Conservation (phyloP, 2,797 vertebrate species). For the Paramormyrops hopkinsi region DNA sequence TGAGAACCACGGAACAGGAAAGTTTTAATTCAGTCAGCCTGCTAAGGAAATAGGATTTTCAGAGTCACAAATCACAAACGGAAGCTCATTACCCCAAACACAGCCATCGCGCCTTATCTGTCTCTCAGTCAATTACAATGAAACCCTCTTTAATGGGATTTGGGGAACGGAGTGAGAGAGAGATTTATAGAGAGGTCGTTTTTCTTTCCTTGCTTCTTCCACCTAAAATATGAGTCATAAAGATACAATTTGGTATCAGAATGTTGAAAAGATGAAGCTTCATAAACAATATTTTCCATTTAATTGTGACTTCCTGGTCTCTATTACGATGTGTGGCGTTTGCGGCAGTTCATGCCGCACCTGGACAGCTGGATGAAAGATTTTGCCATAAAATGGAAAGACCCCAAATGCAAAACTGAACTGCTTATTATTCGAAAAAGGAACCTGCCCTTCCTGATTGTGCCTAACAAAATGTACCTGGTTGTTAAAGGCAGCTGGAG, state of each 20-base stretch:
- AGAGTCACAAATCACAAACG: constrained; percentile 34
- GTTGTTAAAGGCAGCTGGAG: not conserved
- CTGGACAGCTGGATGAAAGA: not conserved
- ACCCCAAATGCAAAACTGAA: not conserved
- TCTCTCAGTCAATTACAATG: constrained; percentile 33
- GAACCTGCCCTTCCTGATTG: not conserved
- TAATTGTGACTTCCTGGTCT: not conserved
- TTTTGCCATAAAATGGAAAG: constrained; percentile 13
- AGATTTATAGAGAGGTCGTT: constrained; percentile 28
- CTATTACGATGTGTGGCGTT: not conserved
- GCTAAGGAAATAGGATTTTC: constrained; percentile 27
- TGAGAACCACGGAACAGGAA: not conserved
- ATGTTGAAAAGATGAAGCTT: constrained; percentile 20
- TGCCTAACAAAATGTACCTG: not conserved
- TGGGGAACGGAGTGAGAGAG: constrained; percentile 14
- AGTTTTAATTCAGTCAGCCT: constrained; percentile 12
- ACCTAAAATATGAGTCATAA: constrained; percentile 29
- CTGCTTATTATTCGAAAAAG: not conserved
- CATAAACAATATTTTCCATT: constrained; percentile 17
- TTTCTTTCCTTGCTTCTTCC: constrained; percentile 16
- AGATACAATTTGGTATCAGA: constrained; percentile 25
- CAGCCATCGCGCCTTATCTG: constrained; percentile 24
- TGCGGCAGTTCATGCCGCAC: not conserved
- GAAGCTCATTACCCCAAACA: constrained; percentile 29
- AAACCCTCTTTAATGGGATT: constrained; percentile 29